These are phyloP conservation scores for Pachycephala philippinensis DNA, from an alignment of 2,113 vertebrate species.

Conservation along the genomic window DNA sequence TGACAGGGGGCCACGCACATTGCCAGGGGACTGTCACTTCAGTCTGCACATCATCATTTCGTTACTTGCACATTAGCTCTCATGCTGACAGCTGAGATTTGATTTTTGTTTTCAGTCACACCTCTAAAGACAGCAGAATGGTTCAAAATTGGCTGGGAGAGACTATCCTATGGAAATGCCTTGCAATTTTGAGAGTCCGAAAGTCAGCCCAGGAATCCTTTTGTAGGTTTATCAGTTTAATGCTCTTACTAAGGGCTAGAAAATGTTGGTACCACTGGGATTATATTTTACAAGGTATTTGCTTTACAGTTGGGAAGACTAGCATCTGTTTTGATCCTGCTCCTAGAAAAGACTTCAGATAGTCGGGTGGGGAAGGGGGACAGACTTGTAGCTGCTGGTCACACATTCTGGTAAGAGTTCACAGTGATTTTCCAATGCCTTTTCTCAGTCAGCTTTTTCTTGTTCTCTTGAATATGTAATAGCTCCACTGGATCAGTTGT, in stretches of 20 bases:
- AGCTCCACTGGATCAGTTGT: not conserved
- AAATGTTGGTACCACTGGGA: not conserved
- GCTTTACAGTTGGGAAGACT: not conserved
- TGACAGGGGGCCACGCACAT: not conserved
- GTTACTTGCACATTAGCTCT: not conserved
- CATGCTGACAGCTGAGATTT: not conserved
- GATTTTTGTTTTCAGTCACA: not conserved
- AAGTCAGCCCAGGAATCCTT: conserved; percentile 2
- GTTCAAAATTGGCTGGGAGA: not conserved
- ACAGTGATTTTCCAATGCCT: not conserved
- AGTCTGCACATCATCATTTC: not conserved
- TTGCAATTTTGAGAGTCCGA: not conserved
- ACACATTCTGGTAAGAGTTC: not conserved
- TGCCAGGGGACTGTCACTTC: not conserved
- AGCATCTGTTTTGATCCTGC: conserved; percentile 17
- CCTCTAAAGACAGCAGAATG: not conserved
- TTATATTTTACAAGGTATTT: not conserved
- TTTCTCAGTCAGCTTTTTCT: not conserved
- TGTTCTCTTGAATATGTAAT: not conserved
- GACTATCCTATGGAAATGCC: not conserved
- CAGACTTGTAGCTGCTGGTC: not conserved
- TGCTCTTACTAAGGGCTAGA: not conserved
- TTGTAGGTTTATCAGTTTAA: not conserved
- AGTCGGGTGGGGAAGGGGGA: accelerated
- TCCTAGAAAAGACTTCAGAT: not conserved